Evolutionary conservation across 2,797 vertebrate genomes (phyloP).

Genomic region (Myotis planiceps): DNA sequence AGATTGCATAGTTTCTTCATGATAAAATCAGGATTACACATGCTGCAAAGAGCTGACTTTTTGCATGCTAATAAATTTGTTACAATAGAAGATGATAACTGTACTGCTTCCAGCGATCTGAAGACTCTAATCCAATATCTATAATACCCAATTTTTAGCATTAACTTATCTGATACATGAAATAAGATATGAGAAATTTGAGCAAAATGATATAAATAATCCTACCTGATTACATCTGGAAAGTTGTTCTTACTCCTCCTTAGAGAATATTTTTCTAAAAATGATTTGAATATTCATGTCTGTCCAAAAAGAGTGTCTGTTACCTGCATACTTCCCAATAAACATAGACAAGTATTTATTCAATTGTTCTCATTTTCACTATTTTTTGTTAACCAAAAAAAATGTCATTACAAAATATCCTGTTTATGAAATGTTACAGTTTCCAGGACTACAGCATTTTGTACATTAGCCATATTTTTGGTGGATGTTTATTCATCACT

Average conservation of each 20-base stretch:
- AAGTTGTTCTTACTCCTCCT: background rate
- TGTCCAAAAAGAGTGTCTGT: background rate
- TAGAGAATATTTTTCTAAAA: slow-evolving; percentile 41
- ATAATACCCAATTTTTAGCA: background rate
- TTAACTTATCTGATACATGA: background rate
- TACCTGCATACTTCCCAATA: background rate
- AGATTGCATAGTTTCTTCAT: background rate
- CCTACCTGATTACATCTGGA: background rate
- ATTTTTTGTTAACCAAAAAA: background rate
- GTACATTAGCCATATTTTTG: background rate
- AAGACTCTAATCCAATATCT: background rate
- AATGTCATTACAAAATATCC: background rate
- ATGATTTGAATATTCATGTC: background rate
- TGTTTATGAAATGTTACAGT: background rate
- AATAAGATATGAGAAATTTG: background rate
- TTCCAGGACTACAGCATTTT: background rate
- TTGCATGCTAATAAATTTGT: background rate
- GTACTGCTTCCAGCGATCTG: background rate
- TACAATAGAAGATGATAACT: background rate
- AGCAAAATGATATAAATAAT: background rate
- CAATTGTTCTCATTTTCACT: background rate
- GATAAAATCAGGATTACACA: background rate
- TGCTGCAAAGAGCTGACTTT: background rate
- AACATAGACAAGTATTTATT: background rate
- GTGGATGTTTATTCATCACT: background rate